A percentile compares a stretch with the other conserved stretches of the same genome.
Conservation (phyloP, 2,888 invertebrate species). For the Drosophila melanosoma region DNA sequence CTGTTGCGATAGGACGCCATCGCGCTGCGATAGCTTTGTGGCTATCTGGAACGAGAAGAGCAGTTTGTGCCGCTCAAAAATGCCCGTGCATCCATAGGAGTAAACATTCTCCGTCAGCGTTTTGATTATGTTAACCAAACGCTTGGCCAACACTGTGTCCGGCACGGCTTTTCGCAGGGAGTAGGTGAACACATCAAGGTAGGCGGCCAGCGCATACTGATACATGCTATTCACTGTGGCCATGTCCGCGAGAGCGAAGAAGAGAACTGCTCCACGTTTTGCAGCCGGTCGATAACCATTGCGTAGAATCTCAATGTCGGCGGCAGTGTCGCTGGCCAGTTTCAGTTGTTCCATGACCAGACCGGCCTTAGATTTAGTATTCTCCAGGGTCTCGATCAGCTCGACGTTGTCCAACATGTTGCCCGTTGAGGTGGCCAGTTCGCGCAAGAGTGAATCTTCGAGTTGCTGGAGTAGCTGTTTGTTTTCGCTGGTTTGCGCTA, state of each 20-base stretch:
- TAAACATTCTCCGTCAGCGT: constrained; percentile 95
- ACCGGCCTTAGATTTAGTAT: constrained; percentile 93
- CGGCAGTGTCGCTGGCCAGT: constrained; percentile 90
- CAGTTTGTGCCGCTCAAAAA: constrained; percentile 96
- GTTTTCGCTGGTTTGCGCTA: constrained; percentile 93
- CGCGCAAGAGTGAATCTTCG: constrained; percentile 93
- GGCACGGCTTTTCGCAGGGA: constrained; percentile 93
- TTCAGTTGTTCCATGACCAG: constrained; percentile 93
- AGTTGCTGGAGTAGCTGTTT: constrained; percentile 92
- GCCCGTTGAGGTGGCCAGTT: constrained; percentile 93
- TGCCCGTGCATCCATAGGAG: constrained; percentile 95
- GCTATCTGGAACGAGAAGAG: constrained; percentile 96
- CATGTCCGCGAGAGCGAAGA: constrained; percentile 96
- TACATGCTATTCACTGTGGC: constrained; percentile 95
- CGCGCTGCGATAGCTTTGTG: constrained; percentile 91
- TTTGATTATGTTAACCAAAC: constrained; percentile 92
- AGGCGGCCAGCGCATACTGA: constrained; percentile 94
- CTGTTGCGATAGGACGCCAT: constrained; percentile 87
- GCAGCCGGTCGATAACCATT: constrained; percentile 95
- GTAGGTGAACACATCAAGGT: constrained; percentile 93
- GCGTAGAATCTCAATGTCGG: constrained; percentile 92
- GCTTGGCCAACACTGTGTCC: constrained; percentile 90
- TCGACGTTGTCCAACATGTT: constrained; percentile 97
- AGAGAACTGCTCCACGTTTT: constrained; percentile 94
- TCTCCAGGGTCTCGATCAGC: constrained; percentile 93